Evolutionary conservation across 2,113 vertebrate species (phyloP).

Genomic region (Macaca mulatta): DNA sequence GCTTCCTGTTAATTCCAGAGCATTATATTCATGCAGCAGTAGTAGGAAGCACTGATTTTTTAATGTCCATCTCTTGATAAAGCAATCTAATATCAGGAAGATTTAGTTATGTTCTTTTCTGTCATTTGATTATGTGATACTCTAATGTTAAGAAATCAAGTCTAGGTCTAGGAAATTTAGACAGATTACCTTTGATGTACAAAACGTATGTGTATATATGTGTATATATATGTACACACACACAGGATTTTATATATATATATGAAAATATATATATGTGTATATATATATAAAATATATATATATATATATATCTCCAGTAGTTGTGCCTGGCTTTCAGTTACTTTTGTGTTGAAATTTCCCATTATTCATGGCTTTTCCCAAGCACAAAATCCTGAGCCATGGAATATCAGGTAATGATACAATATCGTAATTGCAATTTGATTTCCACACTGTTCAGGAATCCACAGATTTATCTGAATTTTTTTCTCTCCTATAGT

Average conservation of each 20-base stretch:
- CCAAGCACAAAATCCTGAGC: conserved; percentile 30
- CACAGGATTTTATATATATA: too few relatives aligned
- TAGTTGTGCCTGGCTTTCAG: conserved; percentile 42
- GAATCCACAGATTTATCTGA: conserved; percentile 56
- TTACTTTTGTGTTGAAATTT: conserved; percentile 34
- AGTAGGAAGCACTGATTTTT: conserved; percentile 48
- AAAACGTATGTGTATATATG: neutral
- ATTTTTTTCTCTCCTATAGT: conserved; percentile 79
- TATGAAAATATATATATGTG: too few relatives aligned
- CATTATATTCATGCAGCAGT: conserved; percentile 68
- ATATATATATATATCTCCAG: conserved; percentile 9
- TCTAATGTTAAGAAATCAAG: conserved; percentile 46
- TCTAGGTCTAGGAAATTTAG: conserved; percentile 64
- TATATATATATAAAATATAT: too few relatives aligned
- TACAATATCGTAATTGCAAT: neutral
- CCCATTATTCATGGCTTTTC: conserved; percentile 39
- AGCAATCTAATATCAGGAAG: neutral
- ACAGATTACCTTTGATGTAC: conserved; percentile 42
- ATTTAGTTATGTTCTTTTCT: conserved; percentile 53
- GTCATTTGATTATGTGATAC: conserved; percentile 11
- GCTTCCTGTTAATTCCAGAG: conserved; percentile 58
- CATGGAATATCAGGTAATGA: neutral
- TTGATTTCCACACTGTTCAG: conserved; percentile 31
- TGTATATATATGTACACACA: too few relatives aligned
- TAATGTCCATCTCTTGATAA: conserved; percentile 19